These are phyloP conservation scores for Spheniscus humboldti DNA, from an alignment of 2,797 vertebrate species.

Conservation along the genomic window DNA sequence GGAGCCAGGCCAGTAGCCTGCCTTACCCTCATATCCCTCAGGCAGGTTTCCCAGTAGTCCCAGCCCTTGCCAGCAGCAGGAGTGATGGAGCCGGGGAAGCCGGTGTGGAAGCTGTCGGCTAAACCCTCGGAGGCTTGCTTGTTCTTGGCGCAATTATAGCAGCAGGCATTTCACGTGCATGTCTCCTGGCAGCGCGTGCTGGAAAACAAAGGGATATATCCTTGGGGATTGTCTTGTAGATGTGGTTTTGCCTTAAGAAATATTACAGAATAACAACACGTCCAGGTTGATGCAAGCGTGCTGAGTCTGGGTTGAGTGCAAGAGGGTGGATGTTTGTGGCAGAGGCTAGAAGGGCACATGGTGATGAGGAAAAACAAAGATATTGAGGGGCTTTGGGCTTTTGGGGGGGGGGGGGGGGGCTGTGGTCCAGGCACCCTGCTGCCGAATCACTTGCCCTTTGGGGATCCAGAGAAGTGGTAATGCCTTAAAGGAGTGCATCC, in stretches of 20 bases:
- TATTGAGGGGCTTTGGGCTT: neutral
- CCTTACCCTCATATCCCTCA: neutral
- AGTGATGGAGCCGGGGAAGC: neutral
- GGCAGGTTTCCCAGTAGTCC: neutral
- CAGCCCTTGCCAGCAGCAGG: neutral
- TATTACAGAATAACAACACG: accelerated
- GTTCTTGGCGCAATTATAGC: neutral
- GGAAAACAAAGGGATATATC: neutral
- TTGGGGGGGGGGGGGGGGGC: accelerated
- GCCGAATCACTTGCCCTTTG: neutral
- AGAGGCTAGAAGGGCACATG: neutral
- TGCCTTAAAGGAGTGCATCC: neutral
- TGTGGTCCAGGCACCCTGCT: neutral
- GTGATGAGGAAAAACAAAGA: neutral
- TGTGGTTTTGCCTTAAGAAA: neutral
- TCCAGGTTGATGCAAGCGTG: accelerated
- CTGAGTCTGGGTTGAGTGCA: accelerated
- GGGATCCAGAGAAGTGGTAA: neutral
- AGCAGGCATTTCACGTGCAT: neutral
- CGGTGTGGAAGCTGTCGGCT: neutral
- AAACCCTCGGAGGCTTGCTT: neutral
- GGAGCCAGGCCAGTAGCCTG: neutral
- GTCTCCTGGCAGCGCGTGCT: neutral
- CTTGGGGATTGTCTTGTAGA: neutral
- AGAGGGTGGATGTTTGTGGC: neutral